Evolutionary conservation across 2,797 vertebrate genomes (phyloP).

Genomic region (Pipistrellus kuhlii): DNA sequence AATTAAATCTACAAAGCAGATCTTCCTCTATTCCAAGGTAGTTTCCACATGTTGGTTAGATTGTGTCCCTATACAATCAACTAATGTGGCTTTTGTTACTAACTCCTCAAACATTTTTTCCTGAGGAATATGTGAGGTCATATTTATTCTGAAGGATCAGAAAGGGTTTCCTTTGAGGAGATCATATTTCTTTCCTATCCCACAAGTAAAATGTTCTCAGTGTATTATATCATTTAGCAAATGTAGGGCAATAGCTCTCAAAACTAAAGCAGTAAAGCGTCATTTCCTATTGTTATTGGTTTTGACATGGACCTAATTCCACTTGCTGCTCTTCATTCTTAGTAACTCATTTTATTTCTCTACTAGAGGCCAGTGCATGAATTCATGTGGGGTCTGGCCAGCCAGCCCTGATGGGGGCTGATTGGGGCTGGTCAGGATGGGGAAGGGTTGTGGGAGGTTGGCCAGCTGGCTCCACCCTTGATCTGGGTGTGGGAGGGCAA

Average conservation of each 20-base stretch:
- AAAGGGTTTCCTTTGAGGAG: not conserved
- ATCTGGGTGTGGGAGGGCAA: too few relatives aligned
- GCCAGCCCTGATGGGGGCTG: too few relatives aligned
- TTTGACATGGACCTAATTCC: not conserved
- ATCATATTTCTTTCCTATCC: conserved; percentile 19
- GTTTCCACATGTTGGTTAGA: not conserved
- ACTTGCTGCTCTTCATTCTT: conserved; percentile 12
- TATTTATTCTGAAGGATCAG: conserved; percentile 19
- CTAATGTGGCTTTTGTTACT: not conserved
- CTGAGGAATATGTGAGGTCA: not conserved
- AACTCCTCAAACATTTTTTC: not conserved
- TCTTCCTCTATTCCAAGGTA: not conserved
- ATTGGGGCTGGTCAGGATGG: too few relatives aligned
- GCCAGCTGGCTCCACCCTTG: too few relatives aligned
- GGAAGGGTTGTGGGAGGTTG: too few relatives aligned
- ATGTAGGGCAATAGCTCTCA: not conserved
- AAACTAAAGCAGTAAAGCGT: conserved; percentile 29
- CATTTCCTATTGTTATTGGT: conserved; percentile 13
- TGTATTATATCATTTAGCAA: conserved; percentile 39
- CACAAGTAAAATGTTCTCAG: not conserved
- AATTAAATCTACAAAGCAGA: not conserved
- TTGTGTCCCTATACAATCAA: not conserved
- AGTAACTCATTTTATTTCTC: conserved; percentile 17
- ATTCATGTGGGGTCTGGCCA: too few relatives aligned
- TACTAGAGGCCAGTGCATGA: not conserved